These are phyloP conservation scores for Pterostichus niger DNA, from an alignment of 2,888 invertebrate species.

Conservation along the genomic window DNA sequence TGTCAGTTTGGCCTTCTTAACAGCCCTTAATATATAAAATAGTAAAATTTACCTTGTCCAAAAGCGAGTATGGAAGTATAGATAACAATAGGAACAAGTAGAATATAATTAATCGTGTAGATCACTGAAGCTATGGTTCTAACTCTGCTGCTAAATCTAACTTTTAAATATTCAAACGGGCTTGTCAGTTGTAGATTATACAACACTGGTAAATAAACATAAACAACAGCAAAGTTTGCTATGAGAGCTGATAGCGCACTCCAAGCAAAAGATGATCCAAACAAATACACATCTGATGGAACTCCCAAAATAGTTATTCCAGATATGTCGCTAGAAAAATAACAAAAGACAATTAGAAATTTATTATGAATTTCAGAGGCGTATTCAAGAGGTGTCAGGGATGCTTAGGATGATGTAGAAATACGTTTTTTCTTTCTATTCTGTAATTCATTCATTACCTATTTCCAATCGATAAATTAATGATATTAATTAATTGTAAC, in stretches of 20 bases:
- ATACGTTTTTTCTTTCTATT: too few species aligned
- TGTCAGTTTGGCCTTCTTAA: too few species aligned
- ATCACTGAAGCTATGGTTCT: slow-evolving; percentile 71
- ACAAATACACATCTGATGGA: slow-evolving; percentile 71
- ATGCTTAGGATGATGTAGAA: too few species aligned
- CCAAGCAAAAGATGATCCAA: too few species aligned
- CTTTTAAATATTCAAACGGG: too few species aligned
- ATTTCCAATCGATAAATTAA: too few species aligned
- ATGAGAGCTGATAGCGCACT: slow-evolving; percentile 72
- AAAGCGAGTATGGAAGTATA: slow-evolving; percentile 86
- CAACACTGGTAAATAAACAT: slow-evolving; percentile 82
- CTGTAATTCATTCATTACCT: too few species aligned
- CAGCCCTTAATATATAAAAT: too few species aligned
- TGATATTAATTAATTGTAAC: too few species aligned
- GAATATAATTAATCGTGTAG: too few species aligned
- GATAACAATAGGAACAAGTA: slow-evolving; percentile 78
- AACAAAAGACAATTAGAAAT: neutral
- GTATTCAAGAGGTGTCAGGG: too few species aligned
- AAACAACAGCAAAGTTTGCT: slow-evolving; percentile 73
- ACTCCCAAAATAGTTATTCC: slow-evolving; percentile 87
- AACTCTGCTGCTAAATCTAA: slow-evolving; percentile 78
- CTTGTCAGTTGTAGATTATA: slow-evolving; percentile 76
- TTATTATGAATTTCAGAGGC: neutral
- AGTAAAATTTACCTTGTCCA: slow-evolving; percentile 69
- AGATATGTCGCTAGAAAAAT: slow-evolving; percentile 83